Evolutionary conservation across 1,140 invertebrate species (phyloP).

Genomic region (Vanessa atalanta): DNA sequence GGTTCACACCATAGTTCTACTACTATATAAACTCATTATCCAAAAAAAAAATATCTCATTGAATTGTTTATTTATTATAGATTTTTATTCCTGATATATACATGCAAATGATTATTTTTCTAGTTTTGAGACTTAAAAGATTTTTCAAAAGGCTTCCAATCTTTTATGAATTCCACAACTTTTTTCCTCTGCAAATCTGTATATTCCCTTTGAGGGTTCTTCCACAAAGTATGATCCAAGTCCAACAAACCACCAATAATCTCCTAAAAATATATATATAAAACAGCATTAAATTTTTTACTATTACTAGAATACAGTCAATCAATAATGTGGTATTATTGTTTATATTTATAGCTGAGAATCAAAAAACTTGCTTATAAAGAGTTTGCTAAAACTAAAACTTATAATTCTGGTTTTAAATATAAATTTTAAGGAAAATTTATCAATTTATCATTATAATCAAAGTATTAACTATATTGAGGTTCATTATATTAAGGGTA

Average conservation of each 20-base stretch:
- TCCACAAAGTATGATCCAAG: constrained; percentile 91
- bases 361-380: too few species aligned
- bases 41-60: not conserved
- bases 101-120: constrained; percentile 8
- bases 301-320: too few species aligned
- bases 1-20: too few species aligned
- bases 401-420: too few species aligned
- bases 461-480: too few species aligned
- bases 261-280: constrained; percentile 84
- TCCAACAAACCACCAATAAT: constrained; percentile 97
- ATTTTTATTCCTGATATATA: constrained; percentile 14
- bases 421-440: too few species aligned
- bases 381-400: too few species aligned
- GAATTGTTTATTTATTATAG: not conserved
- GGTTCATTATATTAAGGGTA: too few species aligned
- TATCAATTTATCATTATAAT: too few species aligned
- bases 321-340: not conserved
- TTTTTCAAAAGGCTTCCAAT: constrained; percentile 71
- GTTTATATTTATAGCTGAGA: too few species aligned
- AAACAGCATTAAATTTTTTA: not conserved
- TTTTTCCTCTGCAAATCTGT: constrained; percentile 74
- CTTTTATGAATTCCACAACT: constrained; percentile 70
- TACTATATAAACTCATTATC: too few species aligned
- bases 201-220: constrained; percentile 87
- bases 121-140: constrained; percentile 23